A percentile compares a stretch with the other conserved stretches of the same genome.
Evolutionary conservation across 2,888 invertebrate species (phyloP).

Genomic region (Elmis aenea): DNA sequence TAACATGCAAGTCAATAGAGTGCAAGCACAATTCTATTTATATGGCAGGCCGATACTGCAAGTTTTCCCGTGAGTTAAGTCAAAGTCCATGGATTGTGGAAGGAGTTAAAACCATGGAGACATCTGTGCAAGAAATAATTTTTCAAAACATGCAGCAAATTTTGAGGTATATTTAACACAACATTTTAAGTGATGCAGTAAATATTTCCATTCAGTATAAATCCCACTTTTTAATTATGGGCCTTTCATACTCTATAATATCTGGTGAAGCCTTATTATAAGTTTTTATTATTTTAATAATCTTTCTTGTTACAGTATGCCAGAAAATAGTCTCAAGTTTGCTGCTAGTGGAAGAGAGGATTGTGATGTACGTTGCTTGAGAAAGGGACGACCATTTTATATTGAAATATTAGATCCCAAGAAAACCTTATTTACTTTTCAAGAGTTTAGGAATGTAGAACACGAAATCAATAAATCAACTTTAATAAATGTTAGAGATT

Average conservation of each 20-base stretch:
- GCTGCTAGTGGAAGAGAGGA: conserved; percentile 94
- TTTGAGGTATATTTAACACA: conserved; percentile 59
- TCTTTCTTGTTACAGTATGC: conserved; percentile 40
- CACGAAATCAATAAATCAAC: conserved; percentile 53
- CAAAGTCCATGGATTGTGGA: conserved; percentile 94
- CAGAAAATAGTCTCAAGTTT: conserved; percentile 55
- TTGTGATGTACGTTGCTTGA: conserved; percentile 92
- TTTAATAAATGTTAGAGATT: conserved; percentile 55
- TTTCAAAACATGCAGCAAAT: conserved; percentile 59
- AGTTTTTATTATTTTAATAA: too few species aligned
- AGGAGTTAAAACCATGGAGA: conserved; percentile 71
- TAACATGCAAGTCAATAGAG: conserved; percentile 50
- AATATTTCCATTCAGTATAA: conserved; percentile 34
- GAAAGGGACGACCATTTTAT: conserved; percentile 88
- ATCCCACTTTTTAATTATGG: conserved; percentile 5
- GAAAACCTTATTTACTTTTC: conserved; percentile 48
- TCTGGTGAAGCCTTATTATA: not conserved
- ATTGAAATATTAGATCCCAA: conserved; percentile 74
- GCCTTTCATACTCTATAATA: not conserved
- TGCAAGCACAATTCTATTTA: conserved; percentile 59
- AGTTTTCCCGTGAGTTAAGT: conserved; percentile 75
- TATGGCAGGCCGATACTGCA: conserved; percentile 74
- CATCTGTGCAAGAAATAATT: conserved; percentile 90
- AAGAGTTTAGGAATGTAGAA: conserved; percentile 55
- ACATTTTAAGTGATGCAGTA: conserved; percentile 48